Evolutionary conservation across 1,140 invertebrate genomes (phyloP), one percentile per base, ranked within the genome.

Genomic region (Achroia grisella): DNA sequence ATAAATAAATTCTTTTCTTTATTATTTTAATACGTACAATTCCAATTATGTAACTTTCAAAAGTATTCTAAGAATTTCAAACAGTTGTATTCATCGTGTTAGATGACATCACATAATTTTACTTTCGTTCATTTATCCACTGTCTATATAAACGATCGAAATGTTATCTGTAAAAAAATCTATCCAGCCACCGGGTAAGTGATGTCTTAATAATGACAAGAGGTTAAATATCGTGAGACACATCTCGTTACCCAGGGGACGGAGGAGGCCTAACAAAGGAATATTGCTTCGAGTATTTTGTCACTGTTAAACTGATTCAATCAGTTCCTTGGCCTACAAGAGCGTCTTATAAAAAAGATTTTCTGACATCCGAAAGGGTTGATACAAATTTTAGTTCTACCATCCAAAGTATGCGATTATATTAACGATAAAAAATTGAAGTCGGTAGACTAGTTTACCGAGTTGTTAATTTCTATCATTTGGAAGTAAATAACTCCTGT

Each of bases 161-260:
- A 64, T 71, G 48, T 79, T 76, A 80, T 81, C 77, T 56, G 48
- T 39, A 53, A 56, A 58, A 51, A 55, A 60, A 84, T 84, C 80
- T 77, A 53, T 48, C 33, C 49, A 74, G 75, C 79, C 77, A 83
- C 77, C 71, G 80, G 65, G 75, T 74, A 84, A 79, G 75, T 81
- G 75, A 84, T 84, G 79, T 84, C 79, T 84, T 79, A 76, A 83
- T 81, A 81, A 76, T 79, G 74, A 79, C 73, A 66, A 54, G 66
- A 77, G 62, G 67, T 76, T 76, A 68, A 77, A 77, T 79, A 79
- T 84, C 79, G 69, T 57, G 62, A 60, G 71, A 71, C 56, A 65
- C 62, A 83, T 83, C 79, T 81, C 63, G 59, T 56, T 60, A 47
- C 42, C 62, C 53, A 55, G 52, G 35, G 13, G 17, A 72, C 62